These are phyloP conservation scores for Hypomecis atomaria DNA, from an alignment of 2,888 invertebrate species.

Conservation along the genomic window DNA sequence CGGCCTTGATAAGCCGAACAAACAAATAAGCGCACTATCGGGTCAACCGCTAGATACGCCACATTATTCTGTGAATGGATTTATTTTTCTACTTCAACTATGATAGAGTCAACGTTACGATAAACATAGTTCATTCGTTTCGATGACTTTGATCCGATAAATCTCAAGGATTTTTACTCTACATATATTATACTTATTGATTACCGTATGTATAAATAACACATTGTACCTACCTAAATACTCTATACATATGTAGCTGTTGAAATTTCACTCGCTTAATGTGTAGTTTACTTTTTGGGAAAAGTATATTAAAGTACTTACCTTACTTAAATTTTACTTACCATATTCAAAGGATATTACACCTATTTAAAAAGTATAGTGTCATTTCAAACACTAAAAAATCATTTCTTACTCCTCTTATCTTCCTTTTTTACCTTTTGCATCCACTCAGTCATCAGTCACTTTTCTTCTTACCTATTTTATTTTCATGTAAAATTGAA, in stretches of 20 bases:
- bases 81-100: constrained; percentile 64
- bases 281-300: not conserved
- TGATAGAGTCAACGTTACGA: constrained; percentile 41
- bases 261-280: not conserved
- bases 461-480: no score
- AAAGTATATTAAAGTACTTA: no score
- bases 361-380: no score
- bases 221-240: not conserved
- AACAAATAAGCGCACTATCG: constrained; percentile 82
- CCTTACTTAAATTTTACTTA: no score
- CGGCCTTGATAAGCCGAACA: constrained; percentile 83
- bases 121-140: constrained; percentile 11
- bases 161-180: constrained; percentile 6
- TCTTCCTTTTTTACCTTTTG: no score
- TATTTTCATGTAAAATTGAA: no score
- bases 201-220: not conserved
- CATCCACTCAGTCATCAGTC: no score
- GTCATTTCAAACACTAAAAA: no score
- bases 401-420: no score
- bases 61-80: constrained; percentile 71
- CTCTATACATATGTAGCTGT: not conserved
- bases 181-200: not conserved
- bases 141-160: constrained; percentile 1
- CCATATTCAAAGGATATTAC: no score
- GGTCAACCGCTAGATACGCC: constrained; percentile 80